phyloP scores from a whole-genome alignment of 2,113 vertebrate genomes.

The Leucosticte australis region DNA sequence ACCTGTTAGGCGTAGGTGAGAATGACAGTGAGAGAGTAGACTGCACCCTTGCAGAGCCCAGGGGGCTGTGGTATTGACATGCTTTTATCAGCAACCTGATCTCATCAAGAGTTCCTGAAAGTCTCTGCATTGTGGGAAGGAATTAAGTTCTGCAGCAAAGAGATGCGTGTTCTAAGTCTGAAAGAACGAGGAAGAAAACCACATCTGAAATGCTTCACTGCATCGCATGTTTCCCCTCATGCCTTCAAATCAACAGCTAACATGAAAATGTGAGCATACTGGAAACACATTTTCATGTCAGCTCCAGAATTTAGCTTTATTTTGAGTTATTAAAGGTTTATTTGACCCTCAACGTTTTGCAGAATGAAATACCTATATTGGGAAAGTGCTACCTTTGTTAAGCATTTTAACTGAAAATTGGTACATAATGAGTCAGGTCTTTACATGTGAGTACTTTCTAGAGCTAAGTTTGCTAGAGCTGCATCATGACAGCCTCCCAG shows the following conservation, averaged over 20 bases:
- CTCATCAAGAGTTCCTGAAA: slow-evolving; percentile 34
- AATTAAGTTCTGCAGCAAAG: not conserved
- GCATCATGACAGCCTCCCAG: not conserved
- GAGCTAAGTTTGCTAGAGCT: not conserved
- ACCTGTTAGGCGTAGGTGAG: not conserved
- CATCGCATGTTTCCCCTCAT: not conserved
- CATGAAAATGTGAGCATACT: not conserved
- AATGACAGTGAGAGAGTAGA: not conserved
- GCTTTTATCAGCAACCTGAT: not conserved
- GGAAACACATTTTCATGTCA: not conserved
- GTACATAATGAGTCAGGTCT: not conserved
- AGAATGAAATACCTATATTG: not conserved
- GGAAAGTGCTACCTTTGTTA: not conserved
- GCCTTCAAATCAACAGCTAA: not conserved
- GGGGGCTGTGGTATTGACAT: not conserved
- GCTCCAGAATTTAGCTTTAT: not conserved
- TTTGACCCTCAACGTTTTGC: not conserved
- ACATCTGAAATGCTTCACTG: not conserved
- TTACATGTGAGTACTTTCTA: not conserved
- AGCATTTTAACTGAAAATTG: not conserved
- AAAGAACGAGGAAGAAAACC: not conserved
- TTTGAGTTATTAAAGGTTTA: not conserved
- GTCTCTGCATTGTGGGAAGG: not conserved
- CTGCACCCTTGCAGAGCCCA: not conserved
- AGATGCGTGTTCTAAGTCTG: not conserved